These are phyloP conservation scores for Phaonia tiefii DNA, from an alignment of 2,888 invertebrate species.

Conservation along the genomic window DNA sequence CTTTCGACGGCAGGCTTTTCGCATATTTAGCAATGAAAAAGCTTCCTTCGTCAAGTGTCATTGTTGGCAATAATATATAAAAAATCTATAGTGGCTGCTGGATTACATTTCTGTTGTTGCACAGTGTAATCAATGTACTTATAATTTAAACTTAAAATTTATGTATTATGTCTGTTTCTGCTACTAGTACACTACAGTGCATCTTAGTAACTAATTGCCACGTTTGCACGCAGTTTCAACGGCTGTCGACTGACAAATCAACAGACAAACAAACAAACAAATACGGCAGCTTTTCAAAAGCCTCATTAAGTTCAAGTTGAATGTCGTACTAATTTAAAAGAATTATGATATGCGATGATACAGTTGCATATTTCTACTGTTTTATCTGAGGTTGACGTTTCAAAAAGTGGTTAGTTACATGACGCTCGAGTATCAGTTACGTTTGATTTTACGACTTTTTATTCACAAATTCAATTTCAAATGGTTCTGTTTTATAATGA, in stretches of 20 bases:
- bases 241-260: too few relatives aligned
- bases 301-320: conserved; percentile 77
- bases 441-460: conserved; percentile 4
- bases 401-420: conserved; percentile 28
- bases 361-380: too few relatives aligned
- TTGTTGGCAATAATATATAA: too few relatives aligned
- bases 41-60: too few relatives aligned
- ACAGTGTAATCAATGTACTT: conserved; percentile 35
- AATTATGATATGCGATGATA: conserved; percentile 43
- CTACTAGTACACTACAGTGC: neutral
- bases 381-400: conserved; percentile 38
- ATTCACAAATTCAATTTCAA: conserved; percentile 1
- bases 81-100: too few relatives aligned
- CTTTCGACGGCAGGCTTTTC: too few relatives aligned
- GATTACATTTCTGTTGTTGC: too few relatives aligned
- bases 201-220: neutral
- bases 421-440: neutral
- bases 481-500: conserved; percentile 42
- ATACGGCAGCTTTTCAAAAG: conserved; percentile 18
- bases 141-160: conserved; percentile 8
- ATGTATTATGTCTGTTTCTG: neutral
- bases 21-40: too few relatives aligned
- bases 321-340: conserved; percentile 70
- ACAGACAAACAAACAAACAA: conserved; percentile 34
- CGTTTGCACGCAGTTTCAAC: conserved; percentile 18